Percentiles rank a stretch among this genome's conserved stretches.
Evolutionary conservation across 2,888 invertebrate species (phyloP).

Genomic region (Phytoseiulus persimilis): DNA sequence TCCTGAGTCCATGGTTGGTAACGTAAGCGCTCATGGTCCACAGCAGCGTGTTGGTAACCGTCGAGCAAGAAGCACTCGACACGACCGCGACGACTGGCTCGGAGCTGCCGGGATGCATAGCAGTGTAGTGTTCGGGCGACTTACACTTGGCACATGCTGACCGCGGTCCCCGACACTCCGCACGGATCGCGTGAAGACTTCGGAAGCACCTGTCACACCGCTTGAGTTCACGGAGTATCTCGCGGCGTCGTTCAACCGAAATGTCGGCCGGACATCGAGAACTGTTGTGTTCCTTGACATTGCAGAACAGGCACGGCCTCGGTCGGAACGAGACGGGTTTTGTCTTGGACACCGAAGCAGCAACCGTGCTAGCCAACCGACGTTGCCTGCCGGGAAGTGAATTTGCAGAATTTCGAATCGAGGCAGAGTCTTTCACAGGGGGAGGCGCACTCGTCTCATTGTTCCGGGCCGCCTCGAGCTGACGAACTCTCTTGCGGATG

Average conservation of each 20-base stretch:
- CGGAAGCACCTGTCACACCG: not conserved
- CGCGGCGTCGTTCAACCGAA: not conserved
- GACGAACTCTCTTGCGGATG: not conserved
- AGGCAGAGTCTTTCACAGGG: no score
- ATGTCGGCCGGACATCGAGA: not conserved
- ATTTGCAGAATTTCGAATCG: not conserved
- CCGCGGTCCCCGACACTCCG: not conserved
- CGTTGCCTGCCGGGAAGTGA: not conserved
- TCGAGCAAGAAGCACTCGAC: not conserved
- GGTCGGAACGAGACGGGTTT: not conserved
- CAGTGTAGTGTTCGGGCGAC: not conserved
- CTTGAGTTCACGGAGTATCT: not conserved
- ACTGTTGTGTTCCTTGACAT: not conserved
- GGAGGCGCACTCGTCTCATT: no score
- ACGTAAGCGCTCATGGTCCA: not conserved
- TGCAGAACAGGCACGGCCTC: not conserved
- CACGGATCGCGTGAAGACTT: not conserved
- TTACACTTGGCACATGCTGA: not conserved
- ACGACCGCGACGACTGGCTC: not conserved
- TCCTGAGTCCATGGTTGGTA: not conserved
- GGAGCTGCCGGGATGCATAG: not conserved
- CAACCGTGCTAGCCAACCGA: not conserved
- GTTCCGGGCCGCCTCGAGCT: not conserved
- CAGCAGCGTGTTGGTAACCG: not conserved
- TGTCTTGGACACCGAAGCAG: not conserved